A percentile compares a stretch with the other conserved stretches of the same genome.
phyloP scores from a whole-genome alignment of 2,797 vertebrate species.

The Salarias fasciatus region DNA sequence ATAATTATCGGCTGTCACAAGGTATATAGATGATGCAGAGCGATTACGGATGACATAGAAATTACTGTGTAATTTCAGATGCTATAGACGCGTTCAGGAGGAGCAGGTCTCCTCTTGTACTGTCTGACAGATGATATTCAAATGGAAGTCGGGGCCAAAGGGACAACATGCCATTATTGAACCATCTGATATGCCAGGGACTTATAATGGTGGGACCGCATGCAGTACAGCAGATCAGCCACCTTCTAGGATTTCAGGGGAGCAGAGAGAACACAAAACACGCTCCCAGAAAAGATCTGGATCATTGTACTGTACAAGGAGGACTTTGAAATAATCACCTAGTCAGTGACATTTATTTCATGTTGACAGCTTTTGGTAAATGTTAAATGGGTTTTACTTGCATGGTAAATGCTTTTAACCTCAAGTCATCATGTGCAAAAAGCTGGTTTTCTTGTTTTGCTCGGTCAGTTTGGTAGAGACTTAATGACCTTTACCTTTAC shows the following conservation, averaged over 20 bases:
- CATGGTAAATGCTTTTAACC: too few species aligned
- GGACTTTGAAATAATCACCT: conserved; percentile 2
- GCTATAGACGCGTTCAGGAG: conserved; percentile 66
- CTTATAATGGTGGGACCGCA: conserved; percentile 54
- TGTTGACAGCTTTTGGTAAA: too few species aligned
- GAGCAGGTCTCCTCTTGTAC: conserved; percentile 80
- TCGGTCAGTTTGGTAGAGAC: too few species aligned
- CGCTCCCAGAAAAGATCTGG: conserved; percentile 32
- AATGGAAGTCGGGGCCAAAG: conserved; percentile 64
- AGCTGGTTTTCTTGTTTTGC: too few species aligned
- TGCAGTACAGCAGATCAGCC: conserved; percentile 66
- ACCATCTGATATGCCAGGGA: conserved; percentile 66
- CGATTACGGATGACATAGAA: conserved; percentile 84
- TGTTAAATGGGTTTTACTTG: too few species aligned
- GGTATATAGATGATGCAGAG: conserved; percentile 69
- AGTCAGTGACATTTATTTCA: conserved; percentile 6
- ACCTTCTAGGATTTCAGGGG: conserved; percentile 69
- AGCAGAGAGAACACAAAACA: conserved; percentile 50
- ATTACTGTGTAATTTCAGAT: conserved; percentile 87
- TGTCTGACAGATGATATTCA: conserved; percentile 77
- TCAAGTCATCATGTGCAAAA: too few species aligned
- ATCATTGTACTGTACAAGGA: conserved; percentile 20
- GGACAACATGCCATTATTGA: conserved; percentile 69
- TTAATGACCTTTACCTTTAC: too few species aligned
- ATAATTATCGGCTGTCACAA: conserved; percentile 82